A percentile compares a stretch with the other conserved stretches of the same genome.
phyloP scores from a whole-genome alignment of 2,797 vertebrate genomes.

The Tenualosa thibaudeaui region DNA sequence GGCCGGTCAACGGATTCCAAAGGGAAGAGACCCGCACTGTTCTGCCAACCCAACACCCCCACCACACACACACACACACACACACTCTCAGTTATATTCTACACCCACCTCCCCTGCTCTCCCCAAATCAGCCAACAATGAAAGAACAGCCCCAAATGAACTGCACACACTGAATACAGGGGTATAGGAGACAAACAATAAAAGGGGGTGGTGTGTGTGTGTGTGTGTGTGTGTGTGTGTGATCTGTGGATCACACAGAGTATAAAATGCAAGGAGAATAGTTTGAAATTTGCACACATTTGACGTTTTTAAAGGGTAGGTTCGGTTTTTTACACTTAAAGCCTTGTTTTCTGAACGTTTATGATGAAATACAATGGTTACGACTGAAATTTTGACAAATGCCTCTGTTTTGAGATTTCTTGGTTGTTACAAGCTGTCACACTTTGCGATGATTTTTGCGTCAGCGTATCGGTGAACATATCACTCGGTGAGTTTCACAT shows the following conservation, averaged over 20 bases:
- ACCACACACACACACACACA: no score
- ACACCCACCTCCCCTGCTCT: background rate
- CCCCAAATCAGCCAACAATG: constrained; percentile 9
- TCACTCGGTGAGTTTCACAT: no score
- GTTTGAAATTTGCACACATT: background rate
- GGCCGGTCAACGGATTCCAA: constrained; percentile 47
- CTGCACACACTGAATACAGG: constrained; percentile 40
- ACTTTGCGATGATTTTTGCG: no score
- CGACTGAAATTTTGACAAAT: no score
- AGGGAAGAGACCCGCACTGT: background rate
- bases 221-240: no score
- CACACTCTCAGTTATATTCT: background rate
- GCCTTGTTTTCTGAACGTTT: no score
- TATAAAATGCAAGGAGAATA: constrained; percentile 15
- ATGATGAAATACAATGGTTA: no score
- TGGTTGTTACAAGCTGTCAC: no score
- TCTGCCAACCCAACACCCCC: background rate
- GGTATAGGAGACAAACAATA: constrained; percentile 27
- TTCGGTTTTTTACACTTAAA: no score
- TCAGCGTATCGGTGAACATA: no score
- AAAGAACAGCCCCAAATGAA: constrained; percentile 36
- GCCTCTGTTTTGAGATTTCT: no score
- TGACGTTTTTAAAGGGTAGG: background rate
- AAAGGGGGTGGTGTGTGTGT: background rate
- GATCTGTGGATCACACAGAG: background rate